Conservation (phyloP, 2,113 vertebrate species). For the Erpornis zantholeuca region DNA sequence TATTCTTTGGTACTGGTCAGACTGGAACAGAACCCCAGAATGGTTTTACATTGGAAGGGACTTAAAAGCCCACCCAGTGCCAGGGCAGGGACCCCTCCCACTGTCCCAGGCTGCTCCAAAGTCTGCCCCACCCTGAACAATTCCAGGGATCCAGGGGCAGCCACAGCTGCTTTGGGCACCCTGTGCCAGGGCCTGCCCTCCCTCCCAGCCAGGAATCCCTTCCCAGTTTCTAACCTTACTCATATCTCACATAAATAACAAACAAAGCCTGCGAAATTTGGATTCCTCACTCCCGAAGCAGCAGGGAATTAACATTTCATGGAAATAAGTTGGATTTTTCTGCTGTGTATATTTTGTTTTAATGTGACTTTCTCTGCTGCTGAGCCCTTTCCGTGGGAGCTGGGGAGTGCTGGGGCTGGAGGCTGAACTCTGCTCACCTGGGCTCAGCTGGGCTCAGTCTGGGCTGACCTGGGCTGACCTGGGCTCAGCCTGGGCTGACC, state of each 20-base stretch:
- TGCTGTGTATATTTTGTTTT: background rate
- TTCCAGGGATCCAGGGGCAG: background rate
- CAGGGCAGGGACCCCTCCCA: background rate
- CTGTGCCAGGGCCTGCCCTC: background rate
- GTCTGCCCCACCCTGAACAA: background rate
- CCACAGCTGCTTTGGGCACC: background rate
- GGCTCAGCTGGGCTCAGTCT: background rate
- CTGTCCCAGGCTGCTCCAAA: background rate
- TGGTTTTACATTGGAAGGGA: background rate
- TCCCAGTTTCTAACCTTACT: background rate
- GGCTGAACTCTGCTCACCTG: background rate
- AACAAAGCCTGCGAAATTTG: background rate
- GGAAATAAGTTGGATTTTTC: background rate
- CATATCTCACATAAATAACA: background rate
- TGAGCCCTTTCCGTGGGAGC: background rate
- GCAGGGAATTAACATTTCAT: background rate
- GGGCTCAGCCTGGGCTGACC: background rate
- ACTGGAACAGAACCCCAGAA: background rate
- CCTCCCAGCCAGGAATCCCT: background rate
- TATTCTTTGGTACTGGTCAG: background rate
- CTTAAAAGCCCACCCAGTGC: rapidly evolving
- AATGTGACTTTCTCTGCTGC: background rate
- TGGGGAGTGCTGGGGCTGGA: background rate
- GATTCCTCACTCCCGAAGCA: background rate
- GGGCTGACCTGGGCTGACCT: background rate